Conservation (phyloP, 2,113 vertebrate genomes). For the Pan troglodytes region DNA sequence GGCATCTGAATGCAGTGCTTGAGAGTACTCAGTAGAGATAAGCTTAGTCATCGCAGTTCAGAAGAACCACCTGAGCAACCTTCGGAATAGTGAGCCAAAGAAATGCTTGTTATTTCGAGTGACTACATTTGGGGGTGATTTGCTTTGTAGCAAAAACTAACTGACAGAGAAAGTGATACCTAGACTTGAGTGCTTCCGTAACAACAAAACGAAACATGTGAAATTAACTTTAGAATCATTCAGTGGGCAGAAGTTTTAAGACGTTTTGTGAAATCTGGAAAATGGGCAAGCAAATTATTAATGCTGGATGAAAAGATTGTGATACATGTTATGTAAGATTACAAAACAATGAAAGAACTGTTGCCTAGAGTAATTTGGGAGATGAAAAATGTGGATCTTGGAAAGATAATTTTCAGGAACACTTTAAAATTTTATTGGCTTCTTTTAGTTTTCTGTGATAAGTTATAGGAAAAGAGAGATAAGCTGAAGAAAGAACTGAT, state of each 20-base stretch:
- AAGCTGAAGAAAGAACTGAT: not conserved
- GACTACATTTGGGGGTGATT: not conserved
- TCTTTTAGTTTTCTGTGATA: not conserved
- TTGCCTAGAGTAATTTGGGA: not conserved
- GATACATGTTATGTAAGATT: not conserved
- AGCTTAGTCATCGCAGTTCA: not conserved
- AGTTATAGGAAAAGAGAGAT: not conserved
- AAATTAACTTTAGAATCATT: not conserved
- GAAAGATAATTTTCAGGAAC: constrained; percentile 4
- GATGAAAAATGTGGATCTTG: not conserved
- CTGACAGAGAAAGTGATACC: not conserved
- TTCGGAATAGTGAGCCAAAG: not conserved
- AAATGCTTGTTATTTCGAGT: not conserved
- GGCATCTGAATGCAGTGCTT: not conserved
- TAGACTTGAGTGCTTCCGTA: not conserved
- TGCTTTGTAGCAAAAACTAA: not conserved
- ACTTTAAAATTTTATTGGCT: not conserved
- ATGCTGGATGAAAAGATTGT: not conserved
- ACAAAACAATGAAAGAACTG: not conserved
- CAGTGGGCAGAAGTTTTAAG: not conserved
- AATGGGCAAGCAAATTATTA: not conserved
- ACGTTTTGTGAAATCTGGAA: not conserved
- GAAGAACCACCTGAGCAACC: not conserved
- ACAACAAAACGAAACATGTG: not conserved
- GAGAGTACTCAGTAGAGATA: not conserved